phyloP scores from a whole-genome alignment of 2,888 invertebrate genomes.

The Euzetes globulus region DNA sequence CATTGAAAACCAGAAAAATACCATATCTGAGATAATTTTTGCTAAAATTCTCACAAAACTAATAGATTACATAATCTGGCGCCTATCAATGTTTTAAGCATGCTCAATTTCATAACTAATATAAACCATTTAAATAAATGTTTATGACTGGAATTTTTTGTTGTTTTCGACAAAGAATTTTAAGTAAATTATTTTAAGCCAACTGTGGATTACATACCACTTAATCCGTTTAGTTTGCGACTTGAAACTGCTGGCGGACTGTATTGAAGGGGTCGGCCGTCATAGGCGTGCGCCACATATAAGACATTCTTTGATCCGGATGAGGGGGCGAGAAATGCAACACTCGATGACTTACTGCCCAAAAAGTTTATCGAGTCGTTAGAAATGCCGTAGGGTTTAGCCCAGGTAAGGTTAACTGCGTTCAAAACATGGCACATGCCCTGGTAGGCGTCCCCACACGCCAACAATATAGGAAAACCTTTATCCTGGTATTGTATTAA shows the following conservation, averaged over 20 bases:
- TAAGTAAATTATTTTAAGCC: too few species aligned
- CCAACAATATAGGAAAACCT: conserved; percentile 20
- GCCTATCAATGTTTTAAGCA: too few species aligned
- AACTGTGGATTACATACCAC: not conserved
- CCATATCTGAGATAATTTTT: too few species aligned
- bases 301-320: not conserved
- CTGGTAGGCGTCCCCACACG: conserved; percentile 39
- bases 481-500: conserved; percentile 24
- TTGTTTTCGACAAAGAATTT: too few species aligned
- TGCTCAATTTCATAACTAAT: too few species aligned
- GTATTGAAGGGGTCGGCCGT: conserved; percentile 34
- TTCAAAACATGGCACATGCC: conserved; percentile 38
- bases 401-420: not conserved
- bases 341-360: conserved; percentile 32
- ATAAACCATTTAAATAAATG: too few species aligned
- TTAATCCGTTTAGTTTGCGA: not conserved
- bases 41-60: too few species aligned
- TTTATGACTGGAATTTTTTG: too few species aligned
- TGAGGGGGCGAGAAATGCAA: conserved; percentile 34
- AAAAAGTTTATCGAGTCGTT: conserved; percentile 34
- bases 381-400: not conserved
- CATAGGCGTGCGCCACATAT: conserved; percentile 37
- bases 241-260: conserved; percentile 37
- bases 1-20: too few species aligned
- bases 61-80: too few species aligned